These are phyloP conservation scores for Pangasius krempfi DNA, from an alignment of 2,797 vertebrate genomes.

Conservation along the genomic window DNA sequence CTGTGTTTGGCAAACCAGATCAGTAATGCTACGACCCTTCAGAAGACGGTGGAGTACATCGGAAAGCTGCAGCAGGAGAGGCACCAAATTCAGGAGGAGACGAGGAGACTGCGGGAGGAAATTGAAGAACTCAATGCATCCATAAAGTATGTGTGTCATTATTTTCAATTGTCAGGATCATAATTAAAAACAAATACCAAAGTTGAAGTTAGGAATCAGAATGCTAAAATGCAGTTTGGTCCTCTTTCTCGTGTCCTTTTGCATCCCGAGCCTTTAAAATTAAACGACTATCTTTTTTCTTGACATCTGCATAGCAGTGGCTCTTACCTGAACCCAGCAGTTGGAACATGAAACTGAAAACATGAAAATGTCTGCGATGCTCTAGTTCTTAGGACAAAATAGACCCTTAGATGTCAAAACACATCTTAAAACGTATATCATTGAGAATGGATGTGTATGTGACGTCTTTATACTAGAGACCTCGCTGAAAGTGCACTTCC, in stretches of 20 bases:
- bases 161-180: not conserved
- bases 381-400: too few species aligned
- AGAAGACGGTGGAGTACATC: conserved; percentile 96
- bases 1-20: conserved; percentile 71
- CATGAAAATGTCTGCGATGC: not conserved
- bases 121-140: conserved; percentile 92
- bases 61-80: conserved; percentile 96
- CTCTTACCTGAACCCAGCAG: not conserved
- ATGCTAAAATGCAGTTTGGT: not conserved
- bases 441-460: too few species aligned
- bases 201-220: not conserved
- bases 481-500: too few species aligned
- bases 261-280: not conserved
- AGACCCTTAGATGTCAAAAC: too few species aligned
- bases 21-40: conserved; percentile 88
- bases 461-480: too few species aligned
- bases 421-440: too few species aligned
- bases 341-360: too few species aligned
- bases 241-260: not conserved
- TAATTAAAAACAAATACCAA: too few species aligned
- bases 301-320: not conserved
- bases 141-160: conserved; percentile 78
- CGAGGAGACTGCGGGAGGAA: conserved; percentile 87
- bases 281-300: not conserved
- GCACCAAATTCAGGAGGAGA: conserved; percentile 88